Conservation (phyloP, 2,797 vertebrate genomes). For the Pseudochirops corinnae region DNA sequence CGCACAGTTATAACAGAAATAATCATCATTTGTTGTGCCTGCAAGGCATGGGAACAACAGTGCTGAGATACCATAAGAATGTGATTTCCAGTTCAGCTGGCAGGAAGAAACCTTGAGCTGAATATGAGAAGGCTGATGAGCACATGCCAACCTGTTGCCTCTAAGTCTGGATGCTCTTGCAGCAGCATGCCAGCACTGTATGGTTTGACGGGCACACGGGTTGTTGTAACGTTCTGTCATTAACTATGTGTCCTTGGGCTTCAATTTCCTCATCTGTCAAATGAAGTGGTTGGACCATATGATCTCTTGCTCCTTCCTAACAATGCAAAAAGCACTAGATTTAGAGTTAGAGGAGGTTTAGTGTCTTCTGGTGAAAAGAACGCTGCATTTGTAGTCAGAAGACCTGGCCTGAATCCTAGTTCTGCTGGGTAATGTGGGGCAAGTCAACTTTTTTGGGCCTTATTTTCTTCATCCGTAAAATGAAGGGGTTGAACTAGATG, state of each 20-base stretch:
- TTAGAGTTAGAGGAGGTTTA: not conserved
- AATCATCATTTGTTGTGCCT: constrained; percentile 28
- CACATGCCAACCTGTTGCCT: not conserved
- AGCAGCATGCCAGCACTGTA: not conserved
- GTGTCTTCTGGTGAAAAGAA: not conserved
- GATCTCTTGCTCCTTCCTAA: not conserved
- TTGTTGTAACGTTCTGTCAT: not conserved
- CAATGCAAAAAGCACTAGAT: not conserved
- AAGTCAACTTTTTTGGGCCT: not conserved
- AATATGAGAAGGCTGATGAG: not conserved
- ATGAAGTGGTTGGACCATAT: not conserved
- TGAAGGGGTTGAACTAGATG: not conserved
- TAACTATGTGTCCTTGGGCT: not conserved
- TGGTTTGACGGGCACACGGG: not conserved
- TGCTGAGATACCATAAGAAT: not conserved
- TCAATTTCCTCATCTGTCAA: not conserved
- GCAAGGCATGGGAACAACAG: not conserved
- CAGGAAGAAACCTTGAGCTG: not conserved
- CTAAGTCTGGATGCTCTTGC: not conserved
- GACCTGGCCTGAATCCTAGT: not conserved
- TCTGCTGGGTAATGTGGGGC: not conserved
- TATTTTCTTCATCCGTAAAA: not conserved
- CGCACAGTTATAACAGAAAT: constrained; percentile 2
- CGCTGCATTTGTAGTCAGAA: not conserved
- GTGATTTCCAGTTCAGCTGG: not conserved